A percentile compares a stretch with the other conserved stretches of the same genome.
Conservation (phyloP, 92 coral and sea anemone genomes). For the Virgularia gustaviana region DNA sequence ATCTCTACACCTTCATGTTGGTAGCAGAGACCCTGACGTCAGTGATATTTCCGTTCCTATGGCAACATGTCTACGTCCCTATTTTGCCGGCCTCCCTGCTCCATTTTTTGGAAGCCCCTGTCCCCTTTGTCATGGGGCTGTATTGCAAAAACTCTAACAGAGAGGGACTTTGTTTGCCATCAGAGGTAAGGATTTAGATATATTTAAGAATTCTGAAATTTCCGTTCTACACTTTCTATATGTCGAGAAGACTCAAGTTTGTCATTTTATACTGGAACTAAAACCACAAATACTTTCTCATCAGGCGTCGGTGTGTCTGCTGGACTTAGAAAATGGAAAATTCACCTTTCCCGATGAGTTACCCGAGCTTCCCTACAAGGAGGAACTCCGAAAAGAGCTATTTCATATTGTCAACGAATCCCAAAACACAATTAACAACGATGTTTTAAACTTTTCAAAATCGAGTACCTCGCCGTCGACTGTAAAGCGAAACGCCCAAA, state of each 20-base stretch:
- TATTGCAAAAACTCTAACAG: slow-evolving; percentile 71
- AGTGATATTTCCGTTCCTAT: slow-evolving; percentile 76
- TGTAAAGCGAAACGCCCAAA: neutral
- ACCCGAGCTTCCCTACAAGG: slow-evolving; percentile 87
- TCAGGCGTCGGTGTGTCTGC: slow-evolving; percentile 86
- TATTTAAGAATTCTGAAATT: too few relatives aligned
- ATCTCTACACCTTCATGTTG: slow-evolving; percentile 80
- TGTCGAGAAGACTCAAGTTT: too few relatives aligned
- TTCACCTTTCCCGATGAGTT: slow-evolving; percentile 85
- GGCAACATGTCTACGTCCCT: slow-evolving; percentile 99
- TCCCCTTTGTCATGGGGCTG: slow-evolving; percentile 89
- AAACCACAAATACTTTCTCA: too few relatives aligned
- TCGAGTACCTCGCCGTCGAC: neutral
- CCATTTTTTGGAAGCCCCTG: slow-evolving; percentile 97
- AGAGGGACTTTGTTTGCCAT: slow-evolving; percentile 64
- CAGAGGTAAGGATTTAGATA: slow-evolving; percentile 71
- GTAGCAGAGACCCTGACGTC: slow-evolving; percentile 80
- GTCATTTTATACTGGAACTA: too few relatives aligned
- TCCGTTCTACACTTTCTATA: too few relatives aligned
- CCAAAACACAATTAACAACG: slow-evolving; percentile 11
- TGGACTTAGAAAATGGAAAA: slow-evolving; percentile 71
- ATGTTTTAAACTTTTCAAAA: neutral
- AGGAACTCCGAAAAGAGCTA: slow-evolving; percentile 76
- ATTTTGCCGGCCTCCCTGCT: slow-evolving; percentile 85
- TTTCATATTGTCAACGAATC: slow-evolving; percentile 66